Evolutionary conservation across 92 coral and sea anemone species (phyloP), one percentile per base, ranked within the genome.

Genomic region (Umimayanthus kanabou): DNA sequence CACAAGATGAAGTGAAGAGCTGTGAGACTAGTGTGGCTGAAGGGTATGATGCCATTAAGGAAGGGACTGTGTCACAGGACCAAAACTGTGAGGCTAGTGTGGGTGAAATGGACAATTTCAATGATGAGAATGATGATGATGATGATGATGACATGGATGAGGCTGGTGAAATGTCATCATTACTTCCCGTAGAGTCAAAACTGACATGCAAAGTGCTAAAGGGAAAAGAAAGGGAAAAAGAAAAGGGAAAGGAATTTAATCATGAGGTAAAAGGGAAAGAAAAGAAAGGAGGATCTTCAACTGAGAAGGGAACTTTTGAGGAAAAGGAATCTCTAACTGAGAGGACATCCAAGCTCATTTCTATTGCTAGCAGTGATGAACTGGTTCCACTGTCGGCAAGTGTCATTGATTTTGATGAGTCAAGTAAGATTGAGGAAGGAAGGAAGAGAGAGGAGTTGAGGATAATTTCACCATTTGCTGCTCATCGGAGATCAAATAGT

Each of bases 401-500:
- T 18, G 73, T 33, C 28, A 33, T 80, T 80, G 85, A 70, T 43
- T 83, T 70, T n/a, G 77, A 29, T 28, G 8, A 43, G n/a, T 42
- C 78, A 26, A 47, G 7, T 29, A 45, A 69, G 22, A 40, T 2
- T 83, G 65, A 43, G 25, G 74, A 45, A 14, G 87, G 47, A 49
- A 26, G 14, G 45, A 50, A 7, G 73, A 70, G 77, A 9, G 66
- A 82, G 42, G 30, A 83, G 37, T 43, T 78, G 15, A 78, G 78
- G 43, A 45, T 45, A 15, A 83, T 70, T 16, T 45, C 88, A 8
- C 87, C 80, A 0, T 71, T 61, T 45, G 88, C 77, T 55, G 65
- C 33, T n/a, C 84, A 79, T 16, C 85, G 78, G 57, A 89, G 93
- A 33, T 90, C 93, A 0, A 90, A 87, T 50, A 88, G 91, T 66